These are phyloP conservation scores for Pipra filicauda DNA, from an alignment of 2,113 vertebrate species.

Conservation along the genomic window DNA sequence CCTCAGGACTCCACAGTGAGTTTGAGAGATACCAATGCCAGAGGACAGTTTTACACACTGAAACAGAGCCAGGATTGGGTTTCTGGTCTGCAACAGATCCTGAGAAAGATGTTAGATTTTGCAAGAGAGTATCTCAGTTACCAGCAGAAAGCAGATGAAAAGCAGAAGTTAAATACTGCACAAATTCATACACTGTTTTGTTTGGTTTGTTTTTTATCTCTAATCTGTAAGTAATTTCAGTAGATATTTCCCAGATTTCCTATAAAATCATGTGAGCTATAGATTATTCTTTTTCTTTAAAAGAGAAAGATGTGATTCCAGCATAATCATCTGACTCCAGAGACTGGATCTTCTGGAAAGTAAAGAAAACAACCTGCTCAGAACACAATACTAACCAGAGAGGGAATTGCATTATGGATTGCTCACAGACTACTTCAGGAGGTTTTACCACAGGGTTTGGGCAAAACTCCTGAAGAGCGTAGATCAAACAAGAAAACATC, in stretches of 20 bases:
- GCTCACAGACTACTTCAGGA: neutral
- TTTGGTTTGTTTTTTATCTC: neutral
- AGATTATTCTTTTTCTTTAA: neutral
- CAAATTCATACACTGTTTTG: neutral
- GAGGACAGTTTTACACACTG: rapidly evolving
- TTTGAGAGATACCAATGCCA: neutral
- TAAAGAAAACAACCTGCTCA: conserved; percentile 21
- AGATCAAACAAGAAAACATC: conserved; percentile 12
- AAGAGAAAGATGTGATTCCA: neutral
- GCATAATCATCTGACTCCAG: neutral
- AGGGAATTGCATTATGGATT: neutral
- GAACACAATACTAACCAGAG: neutral
- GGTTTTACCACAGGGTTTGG: neutral
- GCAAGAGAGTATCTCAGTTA: neutral
- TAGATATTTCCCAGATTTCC: conserved; percentile 10
- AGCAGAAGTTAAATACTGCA: neutral
- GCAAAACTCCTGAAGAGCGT: neutral
- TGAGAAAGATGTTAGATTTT: neutral
- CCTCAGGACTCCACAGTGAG: neutral
- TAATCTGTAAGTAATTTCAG: neutral
- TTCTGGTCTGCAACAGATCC: neutral
- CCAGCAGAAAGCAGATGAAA: neutral
- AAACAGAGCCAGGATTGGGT: neutral
- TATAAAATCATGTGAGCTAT: neutral
- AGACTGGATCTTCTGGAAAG: neutral